Evolutionary conservation across 2,888 invertebrate species (phyloP).

Genomic region (Odontocolon sp.): DNA sequence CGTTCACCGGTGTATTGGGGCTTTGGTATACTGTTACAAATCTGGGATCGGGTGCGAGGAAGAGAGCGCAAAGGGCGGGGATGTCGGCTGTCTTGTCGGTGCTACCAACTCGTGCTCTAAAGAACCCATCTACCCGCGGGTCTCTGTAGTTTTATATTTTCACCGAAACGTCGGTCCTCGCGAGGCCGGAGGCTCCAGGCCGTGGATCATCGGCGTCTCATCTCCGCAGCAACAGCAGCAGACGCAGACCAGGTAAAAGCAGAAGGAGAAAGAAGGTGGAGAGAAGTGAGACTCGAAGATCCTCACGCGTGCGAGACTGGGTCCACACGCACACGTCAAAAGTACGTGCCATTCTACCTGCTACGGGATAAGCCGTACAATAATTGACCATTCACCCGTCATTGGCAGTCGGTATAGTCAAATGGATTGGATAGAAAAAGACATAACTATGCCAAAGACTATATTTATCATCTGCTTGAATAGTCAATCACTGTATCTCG

Average conservation of each 20-base stretch:
- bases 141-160: constrained; percentile 72
- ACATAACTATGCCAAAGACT: too few relatives aligned
- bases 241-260: constrained; percentile 43
- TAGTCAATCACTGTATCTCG: too few relatives aligned
- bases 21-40: constrained; percentile 65
- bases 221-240: constrained; percentile 34
- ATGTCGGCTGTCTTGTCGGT: constrained; percentile 78
- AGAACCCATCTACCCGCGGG: constrained; percentile 69
- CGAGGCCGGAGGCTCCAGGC: constrained; percentile 44
- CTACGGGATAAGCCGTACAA: background rate
- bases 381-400: too few relatives aligned
- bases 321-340: constrained; percentile 43
- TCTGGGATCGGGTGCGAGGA: constrained; percentile 52
- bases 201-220: constrained; percentile 67
- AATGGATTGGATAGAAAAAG: too few relatives aligned
- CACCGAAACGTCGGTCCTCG: constrained; percentile 56
- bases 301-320: constrained; percentile 56
- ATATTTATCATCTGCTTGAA: too few relatives aligned
- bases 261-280: constrained; percentile 48
- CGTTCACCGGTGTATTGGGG: constrained; percentile 42
- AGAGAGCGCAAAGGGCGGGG: constrained; percentile 69
- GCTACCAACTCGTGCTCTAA: constrained; percentile 77
- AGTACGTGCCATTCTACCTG: constrained; percentile 25
- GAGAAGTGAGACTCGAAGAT: constrained; percentile 39
- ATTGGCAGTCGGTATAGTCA: too few relatives aligned